Percentiles rank a stretch among this genome's conserved stretches.
These are phyloP conservation scores for Mallateleia sp. DNA, from an alignment of 2,888 invertebrate species.

Conservation along the genomic window DNA sequence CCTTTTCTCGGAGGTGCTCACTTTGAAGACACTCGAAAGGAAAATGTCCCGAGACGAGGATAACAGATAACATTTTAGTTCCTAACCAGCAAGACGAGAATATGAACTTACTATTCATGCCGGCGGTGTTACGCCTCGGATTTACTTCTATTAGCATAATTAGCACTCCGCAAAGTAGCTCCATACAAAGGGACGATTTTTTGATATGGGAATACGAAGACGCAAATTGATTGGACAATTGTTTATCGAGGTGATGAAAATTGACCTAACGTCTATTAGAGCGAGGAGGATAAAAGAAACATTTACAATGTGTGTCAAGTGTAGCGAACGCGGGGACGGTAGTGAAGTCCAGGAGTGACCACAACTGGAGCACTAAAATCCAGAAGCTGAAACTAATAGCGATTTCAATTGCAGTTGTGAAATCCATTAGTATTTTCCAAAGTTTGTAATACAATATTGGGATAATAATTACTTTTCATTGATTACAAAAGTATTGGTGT, in stretches of 20 bases:
- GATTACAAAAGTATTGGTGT: slow-evolving; percentile 35
- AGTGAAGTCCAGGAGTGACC: slow-evolving; percentile 20
- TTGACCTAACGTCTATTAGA: background rate
- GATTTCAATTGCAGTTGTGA: slow-evolving; percentile 59
- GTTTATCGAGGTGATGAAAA: no score
- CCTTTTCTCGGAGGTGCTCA: slow-evolving; percentile 36
- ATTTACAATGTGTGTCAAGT: slow-evolving; percentile 25
- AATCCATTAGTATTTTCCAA: slow-evolving; percentile 65
- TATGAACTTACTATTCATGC: slow-evolving; percentile 40
- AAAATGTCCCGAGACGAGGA: slow-evolving; percentile 53
- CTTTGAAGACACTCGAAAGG: slow-evolving; percentile 43
- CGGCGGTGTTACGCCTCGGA: slow-evolving; percentile 12
- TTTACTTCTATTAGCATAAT: slow-evolving; percentile 46
- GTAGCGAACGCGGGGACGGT: slow-evolving; percentile 1
- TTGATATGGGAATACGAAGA: no score
- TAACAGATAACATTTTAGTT: slow-evolving; percentile 61
- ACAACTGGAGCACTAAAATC: slow-evolving; percentile 56
- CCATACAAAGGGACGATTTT: no score
- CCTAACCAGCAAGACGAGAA: slow-evolving; percentile 13
- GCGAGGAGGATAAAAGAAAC: slow-evolving; percentile 24
- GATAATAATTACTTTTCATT: slow-evolving; percentile 68
- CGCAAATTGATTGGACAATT: no score
- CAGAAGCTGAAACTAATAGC: slow-evolving; percentile 66
- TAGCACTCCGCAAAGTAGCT: no score
- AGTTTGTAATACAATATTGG: slow-evolving; percentile 51